A percentile compares a stretch with the other conserved stretches of the same genome.
phyloP scores from a whole-genome alignment of 2,888 invertebrate genomes.

The Trypoxylon attenuatum region DNA sequence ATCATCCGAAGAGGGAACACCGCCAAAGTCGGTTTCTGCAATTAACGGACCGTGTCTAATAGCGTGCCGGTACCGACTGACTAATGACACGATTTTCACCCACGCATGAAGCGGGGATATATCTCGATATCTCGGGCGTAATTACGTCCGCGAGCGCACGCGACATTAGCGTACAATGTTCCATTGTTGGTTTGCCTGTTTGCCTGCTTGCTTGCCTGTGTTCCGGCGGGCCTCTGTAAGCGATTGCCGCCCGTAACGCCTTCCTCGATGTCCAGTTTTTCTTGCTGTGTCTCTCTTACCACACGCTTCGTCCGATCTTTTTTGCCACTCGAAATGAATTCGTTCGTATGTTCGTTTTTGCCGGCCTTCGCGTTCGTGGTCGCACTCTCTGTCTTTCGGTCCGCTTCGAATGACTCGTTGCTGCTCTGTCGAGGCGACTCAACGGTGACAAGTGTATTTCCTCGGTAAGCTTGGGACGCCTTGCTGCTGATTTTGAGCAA shows the following conservation, averaged over 20 bases:
- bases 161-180: slow-evolving; percentile 59
- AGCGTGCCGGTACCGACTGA: slow-evolving; percentile 45
- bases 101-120: slow-evolving; percentile 46
- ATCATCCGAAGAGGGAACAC: not conserved
- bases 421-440: too few species aligned
- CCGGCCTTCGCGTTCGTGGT: too few species aligned
- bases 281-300: not conserved
- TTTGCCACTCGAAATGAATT: too few species aligned
- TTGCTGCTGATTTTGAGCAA: too few species aligned
- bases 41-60: slow-evolving; percentile 60
- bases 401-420: too few species aligned
- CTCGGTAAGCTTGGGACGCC: too few species aligned
- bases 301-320: not conserved
- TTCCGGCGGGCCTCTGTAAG: slow-evolving; percentile 29
- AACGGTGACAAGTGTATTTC: too few species aligned
- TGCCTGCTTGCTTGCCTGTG: slow-evolving; percentile 10
- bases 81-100: slow-evolving; percentile 60
- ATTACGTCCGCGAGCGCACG: slow-evolving; percentile 47
- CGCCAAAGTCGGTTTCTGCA: slow-evolving; percentile 31
- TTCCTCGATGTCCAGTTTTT: slow-evolving; percentile 32
- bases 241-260: slow-evolving; percentile 34
- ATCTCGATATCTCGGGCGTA: slow-evolving; percentile 56
- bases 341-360: too few species aligned
- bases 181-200: slow-evolving; percentile 47
- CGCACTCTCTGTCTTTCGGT: too few species aligned